Evolutionary conservation across 1,140 invertebrate genomes (phyloP), one percentile per base, ranked within the genome.

Genomic region (Lutraria rhynchaena): DNA sequence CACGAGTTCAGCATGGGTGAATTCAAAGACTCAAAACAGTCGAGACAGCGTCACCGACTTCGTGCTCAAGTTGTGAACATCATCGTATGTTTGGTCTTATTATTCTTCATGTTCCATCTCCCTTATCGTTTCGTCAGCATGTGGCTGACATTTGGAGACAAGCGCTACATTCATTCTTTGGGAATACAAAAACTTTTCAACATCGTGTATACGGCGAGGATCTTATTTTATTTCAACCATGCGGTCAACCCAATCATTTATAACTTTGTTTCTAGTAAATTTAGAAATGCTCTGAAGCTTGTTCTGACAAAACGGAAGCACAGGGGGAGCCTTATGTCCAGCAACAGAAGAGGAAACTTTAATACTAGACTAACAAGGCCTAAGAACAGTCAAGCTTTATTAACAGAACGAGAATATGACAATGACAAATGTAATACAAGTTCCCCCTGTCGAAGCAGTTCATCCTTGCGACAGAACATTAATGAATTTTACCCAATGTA

Each of bases 161-260:
- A 61, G 46, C 55, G 53, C 37, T 57, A 81, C 17, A 51, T 84
- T 61, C 41, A 33, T 33, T 7, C 17, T 19, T 35, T 84, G 9
- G 77, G 76, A 35, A 44, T 84, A 13, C 69, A 84, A 61, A 81
- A 60, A 33, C 76, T 81, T 29, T 67, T 81, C 15, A 55, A 46
- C 57, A 61, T 84, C n/a, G 17, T 81, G 11, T 84, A 76, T 46
- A 75, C 71, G 3, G 57, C 46, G 3, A 75, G 71, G n/a, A 46
- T 75, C 17, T 19, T 60, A 22, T 75, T 75, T 31, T 75, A 75
- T 61, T 31, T 75, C 2, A 75, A 75, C 46, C 71, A 75, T 75
- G 71, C 71, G 1, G 17, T 75, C 1, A 75, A 75, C 60, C 71
- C 71, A 33, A 61, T 75, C 24, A 29, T 75, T 5, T 75, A 75